These are phyloP conservation scores for Polypterus bichir DNA, from an alignment of 2,113 vertebrate genomes.

Conservation along the genomic window DNA sequence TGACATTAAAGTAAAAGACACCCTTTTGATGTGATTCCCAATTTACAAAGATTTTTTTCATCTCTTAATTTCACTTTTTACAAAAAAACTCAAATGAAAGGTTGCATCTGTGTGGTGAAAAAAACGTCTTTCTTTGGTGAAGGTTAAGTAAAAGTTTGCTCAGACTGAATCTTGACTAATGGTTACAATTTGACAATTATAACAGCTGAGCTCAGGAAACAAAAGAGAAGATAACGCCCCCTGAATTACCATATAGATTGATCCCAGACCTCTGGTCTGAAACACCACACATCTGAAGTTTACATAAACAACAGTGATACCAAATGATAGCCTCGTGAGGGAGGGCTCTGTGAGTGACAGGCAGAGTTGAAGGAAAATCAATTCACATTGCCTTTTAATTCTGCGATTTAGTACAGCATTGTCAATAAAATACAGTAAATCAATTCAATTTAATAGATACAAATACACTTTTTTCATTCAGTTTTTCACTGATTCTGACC, in stretches of 20 bases:
- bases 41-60: slow-evolving; percentile 56
- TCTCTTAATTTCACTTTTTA: slow-evolving; percentile 41
- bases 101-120: slow-evolving; percentile 18
- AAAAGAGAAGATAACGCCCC: slow-evolving; percentile 32
- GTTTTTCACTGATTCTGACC: neutral
- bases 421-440: slow-evolving; percentile 29
- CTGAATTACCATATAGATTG: slow-evolving; percentile 58
- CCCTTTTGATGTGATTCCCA: no score
- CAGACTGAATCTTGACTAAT: slow-evolving; percentile 32
- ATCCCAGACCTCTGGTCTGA: slow-evolving; percentile 44
- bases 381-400: slow-evolving; percentile 45
- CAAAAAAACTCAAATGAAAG: slow-evolving; percentile 46
- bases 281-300: slow-evolving; percentile 35
- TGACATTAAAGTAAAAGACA: no score
- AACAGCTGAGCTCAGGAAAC: slow-evolving; percentile 31
- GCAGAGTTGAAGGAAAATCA: slow-evolving; percentile 44
- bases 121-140: slow-evolving; percentile 30
- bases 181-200: slow-evolving; percentile 38
- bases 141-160: slow-evolving; percentile 34
- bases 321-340: slow-evolving; percentile 10
- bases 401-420: slow-evolving; percentile 26
- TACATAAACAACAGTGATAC: slow-evolving; percentile 16
- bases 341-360: slow-evolving; percentile 26
- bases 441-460: slow-evolving; percentile 15
- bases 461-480: slow-evolving; percentile 1